Percentiles rank a stretch among this genome's conserved stretches.
phyloP scores from a whole-genome alignment of 1,140 invertebrate genomes.

The Diorhabda carinulata region DNA sequence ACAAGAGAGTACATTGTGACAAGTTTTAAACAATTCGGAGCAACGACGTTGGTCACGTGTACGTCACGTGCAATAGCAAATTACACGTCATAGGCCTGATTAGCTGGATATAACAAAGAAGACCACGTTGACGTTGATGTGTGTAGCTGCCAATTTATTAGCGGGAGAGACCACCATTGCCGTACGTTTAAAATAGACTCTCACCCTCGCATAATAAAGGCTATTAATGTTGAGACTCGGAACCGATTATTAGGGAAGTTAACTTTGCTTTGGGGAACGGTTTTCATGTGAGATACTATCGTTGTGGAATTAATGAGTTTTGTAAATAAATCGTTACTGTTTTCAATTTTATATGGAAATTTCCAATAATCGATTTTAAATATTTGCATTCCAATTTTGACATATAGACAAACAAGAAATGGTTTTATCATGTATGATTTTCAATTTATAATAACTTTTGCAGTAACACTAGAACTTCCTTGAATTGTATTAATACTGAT shows the following conservation, averaged over 20 bases:
- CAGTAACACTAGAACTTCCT: no score
- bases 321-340: not conserved
- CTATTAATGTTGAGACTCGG: conserved; percentile 22
- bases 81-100: conserved; percentile 42
- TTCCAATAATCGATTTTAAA: no score
- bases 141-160: conserved; percentile 45
- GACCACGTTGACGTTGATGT: conserved; percentile 44
- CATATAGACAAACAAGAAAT: no score
- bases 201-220: conserved; percentile 23
- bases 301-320: conserved; percentile 14
- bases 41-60: conserved; percentile 38
- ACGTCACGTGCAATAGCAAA: conserved; percentile 41
- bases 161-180: conserved; percentile 19
- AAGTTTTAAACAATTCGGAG: conserved; percentile 40
- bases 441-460: no score
- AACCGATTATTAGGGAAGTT: conserved; percentile 23
- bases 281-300: conserved; percentile 16
- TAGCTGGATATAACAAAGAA: conserved; percentile 40
- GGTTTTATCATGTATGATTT: no score
- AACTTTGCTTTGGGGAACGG: conserved; percentile 17
- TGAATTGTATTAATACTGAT: no score
- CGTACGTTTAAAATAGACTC: conserved; percentile 18
- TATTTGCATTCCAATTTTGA: no score
- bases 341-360: no score
- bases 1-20: conserved; percentile 38